phyloP scores from a whole-genome alignment of 37 sponge, comb jelly and placozoan species.

The Dysidea cf. avara region DNA sequence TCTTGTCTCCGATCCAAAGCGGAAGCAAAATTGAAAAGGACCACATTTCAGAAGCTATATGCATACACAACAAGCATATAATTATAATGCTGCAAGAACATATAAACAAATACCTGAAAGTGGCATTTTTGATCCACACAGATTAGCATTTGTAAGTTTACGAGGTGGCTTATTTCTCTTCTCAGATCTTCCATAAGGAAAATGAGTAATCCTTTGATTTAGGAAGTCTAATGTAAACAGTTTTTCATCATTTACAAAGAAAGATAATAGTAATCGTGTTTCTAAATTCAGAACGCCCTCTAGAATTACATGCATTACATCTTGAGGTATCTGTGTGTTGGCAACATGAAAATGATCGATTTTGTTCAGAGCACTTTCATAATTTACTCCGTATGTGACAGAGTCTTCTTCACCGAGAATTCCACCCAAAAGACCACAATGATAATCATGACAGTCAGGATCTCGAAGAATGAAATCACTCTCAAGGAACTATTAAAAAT shows the following conservation, averaged over 20 bases:
- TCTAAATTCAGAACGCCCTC: conserved; percentile 30
- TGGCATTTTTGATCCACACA: not conserved
- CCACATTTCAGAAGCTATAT: conserved; percentile 20
- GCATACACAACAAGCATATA: not conserved
- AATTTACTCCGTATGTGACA: conserved; percentile 35
- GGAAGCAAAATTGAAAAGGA: conserved; percentile 4
- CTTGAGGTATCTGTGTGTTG: conserved; percentile 40
- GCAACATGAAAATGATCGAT: conserved; percentile 50
- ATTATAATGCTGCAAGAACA: not conserved
- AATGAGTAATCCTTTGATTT: conserved; percentile 23
- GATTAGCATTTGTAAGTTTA: too few species aligned
- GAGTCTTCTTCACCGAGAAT: conserved; percentile 7
- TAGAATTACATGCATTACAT: conserved; percentile 49
- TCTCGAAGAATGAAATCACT: not conserved
- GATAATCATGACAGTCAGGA: conserved; percentile 18
- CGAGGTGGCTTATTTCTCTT: conserved; percentile 26
- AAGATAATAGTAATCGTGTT: conserved; percentile 1
- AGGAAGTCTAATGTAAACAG: conserved; percentile 18
- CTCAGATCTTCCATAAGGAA: conserved; percentile 23
- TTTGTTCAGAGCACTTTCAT: conserved; percentile 20
- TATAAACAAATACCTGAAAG: conserved; percentile 8
- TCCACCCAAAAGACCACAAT: conserved; percentile 27
- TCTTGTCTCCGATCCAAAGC: not conserved
- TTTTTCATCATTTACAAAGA: conserved; percentile 4
- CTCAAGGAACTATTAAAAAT: conserved; percentile 17